Evolutionary conservation across 2,888 invertebrate genomes (phyloP), one percentile per base, ranked within the genome.

Genomic region (Andrena camellia): DNA sequence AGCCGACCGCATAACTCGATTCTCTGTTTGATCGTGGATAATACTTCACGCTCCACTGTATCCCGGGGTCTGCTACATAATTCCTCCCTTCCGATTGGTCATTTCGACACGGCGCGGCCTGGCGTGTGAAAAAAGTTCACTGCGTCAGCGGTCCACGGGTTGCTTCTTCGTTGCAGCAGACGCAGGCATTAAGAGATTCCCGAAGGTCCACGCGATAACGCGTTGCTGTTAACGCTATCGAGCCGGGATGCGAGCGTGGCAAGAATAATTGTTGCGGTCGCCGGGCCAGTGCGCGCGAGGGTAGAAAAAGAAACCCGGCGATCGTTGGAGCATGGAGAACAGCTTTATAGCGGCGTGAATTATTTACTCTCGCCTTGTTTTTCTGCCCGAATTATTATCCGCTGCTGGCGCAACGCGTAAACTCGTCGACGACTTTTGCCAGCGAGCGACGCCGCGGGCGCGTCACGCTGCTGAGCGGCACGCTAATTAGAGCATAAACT

Each of bases 401-500:
- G 63, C 67, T 10, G 68, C 66, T 66, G 63, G 69, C 66, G 73
- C 35, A 76, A 78, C 81, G 71, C 72, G 10, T 81, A 59, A 76
- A 72, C 68, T 62, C 60, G 23, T 52, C 70, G 59, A 20, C 6
- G 8, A 67, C 23, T 78, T 85, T 81, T 57, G 69, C 78, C 54
- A 54, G 67, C 50, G 20, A 17, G 62, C 52, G 63, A 20, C 23
- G 72, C 57, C 59, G 57, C 59, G 67, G 67, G 35, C 54, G 57
- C 57, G 67, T 26, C 59, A 29, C 33, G 54, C 70, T 63, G 73
- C 42, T 5, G 29, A 10, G 31, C 54, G 42, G 20, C 62, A 59
- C 57, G 78, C 66, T 78, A 87, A 88, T 88, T 88, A 81, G 84
- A 87, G 84, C 87, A 81, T 84, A 75, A 87, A 88, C 78, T 84